Evolutionary conservation across 2,888 invertebrate genomes (phyloP).

Genomic region (Biston betularia): DNA sequence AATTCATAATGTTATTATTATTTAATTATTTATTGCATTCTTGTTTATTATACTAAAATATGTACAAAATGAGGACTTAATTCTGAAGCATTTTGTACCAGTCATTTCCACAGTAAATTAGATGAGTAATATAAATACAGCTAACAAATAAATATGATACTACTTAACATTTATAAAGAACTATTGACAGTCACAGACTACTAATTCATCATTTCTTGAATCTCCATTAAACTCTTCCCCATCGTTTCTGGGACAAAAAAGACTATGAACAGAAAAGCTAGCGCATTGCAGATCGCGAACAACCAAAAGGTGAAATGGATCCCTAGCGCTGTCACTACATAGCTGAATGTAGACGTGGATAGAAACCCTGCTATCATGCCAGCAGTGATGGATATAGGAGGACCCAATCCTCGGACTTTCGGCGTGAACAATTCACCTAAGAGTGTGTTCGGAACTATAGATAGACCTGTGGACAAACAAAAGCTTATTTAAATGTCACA

Average conservation of each 20-base stretch:
- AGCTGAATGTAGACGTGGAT: slow-evolving; percentile 36
- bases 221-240: slow-evolving; percentile 50
- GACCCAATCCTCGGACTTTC: slow-evolving; percentile 48
- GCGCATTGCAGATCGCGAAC: slow-evolving; percentile 36
- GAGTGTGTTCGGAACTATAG: slow-evolving; percentile 36
- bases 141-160: not conserved
- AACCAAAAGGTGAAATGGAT: slow-evolving; percentile 48
- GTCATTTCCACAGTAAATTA: not conserved
- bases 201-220: slow-evolving; percentile 43
- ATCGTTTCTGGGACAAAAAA: slow-evolving; percentile 55
- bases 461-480: slow-evolving; percentile 23
- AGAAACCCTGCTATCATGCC: slow-evolving; percentile 30
- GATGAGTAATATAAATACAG: not conserved
- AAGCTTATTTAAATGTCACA: not conserved
- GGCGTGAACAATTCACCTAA: slow-evolving; percentile 50
- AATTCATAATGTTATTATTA: no score
- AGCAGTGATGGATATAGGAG: slow-evolving; percentile 39
- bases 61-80: no score
- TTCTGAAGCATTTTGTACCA: not conserved
- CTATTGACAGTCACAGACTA: not conserved
- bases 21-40: no score
- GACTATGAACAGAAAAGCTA: slow-evolving; percentile 45
- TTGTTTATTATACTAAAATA: no score
- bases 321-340: slow-evolving; percentile 40
- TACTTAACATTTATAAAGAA: no score